phyloP scores from a whole-genome alignment of 2,797 vertebrate species.

The Danionella dracula region DNA sequence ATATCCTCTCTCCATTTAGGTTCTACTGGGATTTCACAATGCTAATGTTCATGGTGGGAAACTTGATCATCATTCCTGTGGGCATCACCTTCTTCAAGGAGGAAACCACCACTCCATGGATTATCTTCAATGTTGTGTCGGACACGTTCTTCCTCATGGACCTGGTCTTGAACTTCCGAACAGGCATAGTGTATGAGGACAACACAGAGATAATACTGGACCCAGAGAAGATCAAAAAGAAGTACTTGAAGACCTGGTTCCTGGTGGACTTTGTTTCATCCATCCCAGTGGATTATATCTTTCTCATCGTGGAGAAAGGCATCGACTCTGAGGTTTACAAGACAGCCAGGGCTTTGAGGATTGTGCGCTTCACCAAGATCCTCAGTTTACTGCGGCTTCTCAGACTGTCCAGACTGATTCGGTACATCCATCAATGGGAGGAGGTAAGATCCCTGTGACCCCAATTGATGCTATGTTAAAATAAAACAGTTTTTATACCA shows the following conservation, averaged over 20 bases:
- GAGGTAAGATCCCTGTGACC: slow-evolving; percentile 78
- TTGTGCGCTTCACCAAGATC: slow-evolving; percentile 96
- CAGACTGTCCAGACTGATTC: slow-evolving; percentile 89
- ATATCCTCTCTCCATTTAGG: slow-evolving; percentile 58
- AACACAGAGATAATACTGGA: slow-evolving; percentile 98
- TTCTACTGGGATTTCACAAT: slow-evolving; percentile 99
- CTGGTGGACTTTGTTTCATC: slow-evolving; percentile 96
- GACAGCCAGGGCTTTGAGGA: slow-evolving; percentile 89
- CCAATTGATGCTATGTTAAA: not conserved
- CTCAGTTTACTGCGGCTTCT: slow-evolving; percentile 88
- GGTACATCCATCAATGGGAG: slow-evolving; percentile 97
- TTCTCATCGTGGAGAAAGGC: slow-evolving; percentile 96
- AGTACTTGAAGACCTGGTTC: slow-evolving; percentile 95
- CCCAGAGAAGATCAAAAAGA: slow-evolving; percentile 90
- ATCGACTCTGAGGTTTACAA: slow-evolving; percentile 98
- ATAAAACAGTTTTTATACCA: too few species aligned
- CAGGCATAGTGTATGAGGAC: slow-evolving; percentile 94
- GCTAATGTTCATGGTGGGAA: slow-evolving; percentile 98
- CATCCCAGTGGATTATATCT: slow-evolving; percentile 98
- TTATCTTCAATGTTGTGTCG: slow-evolving; percentile 97
- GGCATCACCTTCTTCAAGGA: slow-evolving; percentile 99
- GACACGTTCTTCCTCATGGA: slow-evolving; percentile 98
- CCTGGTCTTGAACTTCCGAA: slow-evolving; percentile 96
- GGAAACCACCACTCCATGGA: slow-evolving; percentile 93
- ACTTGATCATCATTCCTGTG: slow-evolving; percentile 96